A percentile compares a stretch with the other conserved stretches of the same genome.
Conservation (phyloP, 2,113 vertebrate species). For the Dasyornis broadbenti region DNA sequence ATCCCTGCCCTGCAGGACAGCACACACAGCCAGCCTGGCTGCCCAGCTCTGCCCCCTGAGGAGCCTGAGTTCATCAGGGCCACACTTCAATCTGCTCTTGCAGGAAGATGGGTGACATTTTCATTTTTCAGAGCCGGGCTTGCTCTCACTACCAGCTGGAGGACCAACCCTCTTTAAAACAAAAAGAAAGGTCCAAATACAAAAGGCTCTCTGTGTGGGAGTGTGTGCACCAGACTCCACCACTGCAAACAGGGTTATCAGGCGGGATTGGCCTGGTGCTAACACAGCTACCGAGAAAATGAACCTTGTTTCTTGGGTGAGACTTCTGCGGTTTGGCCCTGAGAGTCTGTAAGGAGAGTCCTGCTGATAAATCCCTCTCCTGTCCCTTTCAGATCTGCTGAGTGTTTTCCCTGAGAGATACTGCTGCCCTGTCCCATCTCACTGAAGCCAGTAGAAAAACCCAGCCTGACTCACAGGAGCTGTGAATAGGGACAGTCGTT, state of each 20-base stretch:
- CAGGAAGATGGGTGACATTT: not conserved
- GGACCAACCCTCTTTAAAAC: not conserved
- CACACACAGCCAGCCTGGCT: fast-evolving
- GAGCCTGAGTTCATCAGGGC: not conserved
- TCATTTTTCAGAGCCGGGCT: not conserved
- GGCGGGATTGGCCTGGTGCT: not conserved
- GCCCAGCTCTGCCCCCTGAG: not conserved
- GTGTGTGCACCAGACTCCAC: not conserved
- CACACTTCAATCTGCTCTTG: not conserved
- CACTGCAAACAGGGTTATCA: not conserved
- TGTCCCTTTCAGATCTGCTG: not conserved
- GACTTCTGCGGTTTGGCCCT: not conserved
- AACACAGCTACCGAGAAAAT: not conserved
- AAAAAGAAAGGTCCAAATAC: not conserved
- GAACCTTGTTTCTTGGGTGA: not conserved
- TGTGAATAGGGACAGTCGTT: not conserved
- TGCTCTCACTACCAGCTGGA: not conserved
- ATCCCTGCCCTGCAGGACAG: not conserved
- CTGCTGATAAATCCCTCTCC: not conserved
- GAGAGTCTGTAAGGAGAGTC: not conserved
- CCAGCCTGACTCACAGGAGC: not conserved
- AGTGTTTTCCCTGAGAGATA: not conserved
- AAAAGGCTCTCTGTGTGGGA: not conserved
- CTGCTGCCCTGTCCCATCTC: not conserved
- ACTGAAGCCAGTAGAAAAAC: not conserved